Base-by-base conservation (phyloP, 1,140 invertebrate genomes). In the Rhagoletis zephyria region DNA sequence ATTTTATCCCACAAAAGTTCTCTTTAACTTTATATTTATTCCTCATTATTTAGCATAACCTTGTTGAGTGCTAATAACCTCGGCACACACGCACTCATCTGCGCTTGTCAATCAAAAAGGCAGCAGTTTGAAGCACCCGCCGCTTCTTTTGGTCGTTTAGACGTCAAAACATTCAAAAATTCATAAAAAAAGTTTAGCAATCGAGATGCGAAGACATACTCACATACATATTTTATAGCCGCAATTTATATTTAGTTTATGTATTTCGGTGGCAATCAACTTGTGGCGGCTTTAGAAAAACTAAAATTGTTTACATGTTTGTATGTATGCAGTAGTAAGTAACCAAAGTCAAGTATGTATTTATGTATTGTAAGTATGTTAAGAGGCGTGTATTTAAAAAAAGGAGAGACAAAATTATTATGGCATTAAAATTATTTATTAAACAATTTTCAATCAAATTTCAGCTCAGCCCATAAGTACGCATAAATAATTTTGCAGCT, bases 121-220 rank as follows among this genome's bases (percentile, higher is more conserved):
- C 10, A 65, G 64, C 30, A 65, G 30, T 12, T 19, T 65, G 64
- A 16, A 2, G 40, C 12, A 12, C 42, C 3, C 67, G 42, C 45
- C 45, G 67, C 42, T 30, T 30, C 30, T 16, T 63, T 16, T 14
- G n/a, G 67, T 45, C 42, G 14, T 5, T 16, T 4, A 40, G 3
- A 65, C n/a, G 64, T 65, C 64, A 30, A 65, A 65, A 65, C n/a
- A 65, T n/a, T 65, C 19, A 30, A 65, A n/a, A 65, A 30, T 19
- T 65, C 64, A n/a, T 65, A 65, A n/a, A 63, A 63, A 65, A 65
- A 30, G 4, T 65, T 65, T 30, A 9, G n/a, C 16, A 65, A 65
- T 48, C 42, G 67, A 48, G 67, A 70, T 45, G 42, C 4, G 16
- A 19, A 30, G n/a, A 65, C 19, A 65, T n/a, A 63, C 61, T 14